Base-by-base conservation (phyloP, 2,113 vertebrate species). In the Epinephelus cyanopodus region DNA sequence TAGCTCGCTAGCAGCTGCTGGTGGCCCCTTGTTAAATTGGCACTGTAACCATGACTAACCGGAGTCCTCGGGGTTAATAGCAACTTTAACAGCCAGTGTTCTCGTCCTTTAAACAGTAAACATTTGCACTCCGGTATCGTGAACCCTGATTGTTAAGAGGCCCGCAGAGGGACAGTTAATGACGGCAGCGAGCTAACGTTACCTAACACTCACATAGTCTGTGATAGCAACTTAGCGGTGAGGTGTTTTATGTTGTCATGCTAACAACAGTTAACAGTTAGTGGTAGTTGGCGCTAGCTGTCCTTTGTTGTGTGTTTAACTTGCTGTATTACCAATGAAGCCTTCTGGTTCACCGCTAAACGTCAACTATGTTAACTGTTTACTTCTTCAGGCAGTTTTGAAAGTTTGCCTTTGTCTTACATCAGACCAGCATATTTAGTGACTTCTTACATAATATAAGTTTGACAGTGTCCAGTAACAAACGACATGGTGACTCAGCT, bases 401-500 rank as follows among this genome's bases (percentile, higher is more conserved):
- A 74, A 79, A 71, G 48, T 67, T 57, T 53, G 33, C 18, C 33
- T 71, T 74, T 74, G 39, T 70, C 5, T 66, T 15, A 50, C 33
- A 60, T 17, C 1, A 77, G 25, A 67, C 12, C 54, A 73, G 18
- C 39, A 48, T 78, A 33, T 68, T 71, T 37, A n/a, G 33, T 67
- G 48, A 25, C 45, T 15, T 69, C 17, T 23, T 33, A 8, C 15
- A 63, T 56, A 27, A 54, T 23, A 29, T 42, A 77, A 52, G 58
- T 58, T 37, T 52, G 57, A 25, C 27, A 56, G 50, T 33, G 48
- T 27, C 37, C 3, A 33, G 61, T 65, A 47, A 70, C 48, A 6
- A 27, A 45, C 53, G 3, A 81, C 66, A 71, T n/a, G n/a, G 48
- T 88, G 85, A 87, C 83, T 83, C 87, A 81, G 87, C 70, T 77